Evolutionary conservation across 1,140 invertebrate genomes (phyloP), one percentile per base, ranked within the genome.

Genomic region (Oedothorax gibbosus): DNA sequence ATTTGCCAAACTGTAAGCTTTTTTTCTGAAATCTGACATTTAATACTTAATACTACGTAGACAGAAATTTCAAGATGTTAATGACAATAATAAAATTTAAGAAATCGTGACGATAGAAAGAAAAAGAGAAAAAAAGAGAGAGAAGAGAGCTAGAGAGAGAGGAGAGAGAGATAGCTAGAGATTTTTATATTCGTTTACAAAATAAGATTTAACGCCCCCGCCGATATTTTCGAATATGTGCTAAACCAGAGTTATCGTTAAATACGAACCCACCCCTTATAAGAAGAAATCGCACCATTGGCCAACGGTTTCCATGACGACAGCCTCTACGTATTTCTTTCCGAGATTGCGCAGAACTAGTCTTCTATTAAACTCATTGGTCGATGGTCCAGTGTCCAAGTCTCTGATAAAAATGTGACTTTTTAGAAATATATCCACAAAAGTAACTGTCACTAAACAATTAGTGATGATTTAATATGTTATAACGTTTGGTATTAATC

Each of bases 281-380:
- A 75, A 75, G 68, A 65, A 60, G 81, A 75, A 73, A 72, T 83
- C 49, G 56, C 35, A 50, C 57, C 71, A 83, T 83, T 83, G 81
- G 81, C 51, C 14, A 51, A 49, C 56, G 69, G 81, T 83, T 75
- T 7, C 81, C 12, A 76, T 83, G 20, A 72, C 49, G 75, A 83
- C 81, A 69, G 81, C 81, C 81, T 76, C 81, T 83, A 83, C 81
- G 81, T 83, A 83, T 75, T 83, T 83, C 51, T 11, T 35, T 56
- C 18, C 7, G 81, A 75, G 71, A 18, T 18, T 75, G 81, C 81
- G 81, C 81, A 76, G 7, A 50, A 65, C 12, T 15, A 77, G 62
- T 9, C 10, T 35, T 35, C 5, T 49, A 53, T 56, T 18, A n/a
- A 18, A 75, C n/a, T 20, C 69, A 66, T 21, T 75, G 71, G 81